Evolutionary conservation across 2,113 vertebrate species (phyloP).

Genomic region (Piliocolobus tephrosceles): DNA sequence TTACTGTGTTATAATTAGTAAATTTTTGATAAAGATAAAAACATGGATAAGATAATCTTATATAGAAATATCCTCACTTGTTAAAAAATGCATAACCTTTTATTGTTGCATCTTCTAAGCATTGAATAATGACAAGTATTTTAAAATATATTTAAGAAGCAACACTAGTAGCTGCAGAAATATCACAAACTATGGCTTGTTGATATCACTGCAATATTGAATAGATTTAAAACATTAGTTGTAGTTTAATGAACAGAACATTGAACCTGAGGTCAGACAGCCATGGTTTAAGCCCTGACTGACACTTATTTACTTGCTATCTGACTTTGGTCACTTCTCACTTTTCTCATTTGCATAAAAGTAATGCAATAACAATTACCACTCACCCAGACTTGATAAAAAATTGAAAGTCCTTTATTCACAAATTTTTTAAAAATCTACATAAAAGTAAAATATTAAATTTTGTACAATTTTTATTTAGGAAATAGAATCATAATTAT

Average conservation of each 20-base stretch:
- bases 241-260: not conserved
- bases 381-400: not conserved
- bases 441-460: not conserved
- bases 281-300: not conserved
- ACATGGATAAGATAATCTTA: not conserved
- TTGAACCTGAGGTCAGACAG: not conserved
- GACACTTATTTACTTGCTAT: not conserved
- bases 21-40: not conserved
- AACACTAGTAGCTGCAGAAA: not conserved
- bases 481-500: slow-evolving; percentile 22
- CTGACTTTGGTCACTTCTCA: not conserved
- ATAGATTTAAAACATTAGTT: not conserved
- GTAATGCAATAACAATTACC: not conserved
- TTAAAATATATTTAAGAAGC: not conserved
- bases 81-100: not conserved
- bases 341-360: not conserved
- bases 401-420: not conserved
- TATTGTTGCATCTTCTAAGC: not conserved
- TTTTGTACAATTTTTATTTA: not conserved
- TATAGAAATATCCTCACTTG: not conserved
- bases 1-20: not conserved
- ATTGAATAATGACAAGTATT: not conserved
- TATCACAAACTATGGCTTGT: not conserved
- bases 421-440: not conserved
- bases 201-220: not conserved